Evolutionary conservation across 2,797 vertebrate species (phyloP), one percentile per base, ranked within the genome.

Genomic region (Adrianichthys oophorus): DNA sequence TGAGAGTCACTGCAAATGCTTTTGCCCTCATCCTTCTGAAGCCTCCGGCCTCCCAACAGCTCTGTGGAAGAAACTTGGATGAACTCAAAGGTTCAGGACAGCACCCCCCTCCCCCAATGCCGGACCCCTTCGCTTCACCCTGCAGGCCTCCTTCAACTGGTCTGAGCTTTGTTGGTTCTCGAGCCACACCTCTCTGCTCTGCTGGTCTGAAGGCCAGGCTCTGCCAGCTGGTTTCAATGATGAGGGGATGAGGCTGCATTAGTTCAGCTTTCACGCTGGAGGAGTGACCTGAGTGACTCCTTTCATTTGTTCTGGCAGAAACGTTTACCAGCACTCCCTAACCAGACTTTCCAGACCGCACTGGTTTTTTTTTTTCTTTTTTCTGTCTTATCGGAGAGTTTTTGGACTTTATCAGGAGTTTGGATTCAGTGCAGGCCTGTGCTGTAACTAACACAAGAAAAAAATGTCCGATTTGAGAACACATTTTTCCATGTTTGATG

Each of bases 1-100:
- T 86, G 84, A 87, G 80, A 83, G 82, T 83, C 48, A 0, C 62
- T 83, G 70, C 55, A 56, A 74, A 82, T 70, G 80, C 66, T 62
- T 72, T 68, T 65, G 75, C 64, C 72, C 64, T 66, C 70, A 42
- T 65, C 52, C 68, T 71, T 79, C 78, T 76, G 78, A 82, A 66
- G 70, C 63, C 60, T 2, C 75, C 41, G 78, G 68, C 84, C 80
- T 78, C 73, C 65, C 52, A 51, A 46, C 72, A 59, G 68, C 68
- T 65, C 51, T 37, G 59, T 24, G n/a, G 52, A 15, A 50, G 52
- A 65, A 70, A 70, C 56, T 56, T 18, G 58, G 57, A 53, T 41
- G 48, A 45, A 50, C 59, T 76, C 53, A 67, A 72, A 61, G 5
- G 15, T 61, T 74, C 63, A 51, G 52, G 43, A 13, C 4, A 67